phyloP scores from a whole-genome alignment of 2,797 vertebrate species.

The Cossypha heuglini region DNA sequence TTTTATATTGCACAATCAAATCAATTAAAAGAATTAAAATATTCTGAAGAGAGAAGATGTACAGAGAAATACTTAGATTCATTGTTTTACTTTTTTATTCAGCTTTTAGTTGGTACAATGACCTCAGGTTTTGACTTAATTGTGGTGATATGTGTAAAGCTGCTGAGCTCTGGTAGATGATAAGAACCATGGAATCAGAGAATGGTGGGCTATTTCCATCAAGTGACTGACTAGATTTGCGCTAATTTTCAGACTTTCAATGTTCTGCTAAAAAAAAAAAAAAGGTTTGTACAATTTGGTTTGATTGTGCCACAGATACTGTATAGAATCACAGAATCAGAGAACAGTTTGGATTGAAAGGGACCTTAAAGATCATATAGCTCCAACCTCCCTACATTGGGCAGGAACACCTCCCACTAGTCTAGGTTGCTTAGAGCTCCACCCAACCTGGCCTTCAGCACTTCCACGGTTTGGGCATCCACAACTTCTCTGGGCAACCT shows the following conservation, averaged over 20 bases:
- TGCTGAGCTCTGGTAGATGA: not conserved
- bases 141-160: not conserved
- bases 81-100: not conserved
- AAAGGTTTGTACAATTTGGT: not conserved
- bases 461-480: not conserved
- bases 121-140: not conserved
- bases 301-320: not conserved
- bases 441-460: not conserved
- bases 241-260: not conserved
- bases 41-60: not conserved
- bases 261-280: not conserved
- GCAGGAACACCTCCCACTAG: not conserved
- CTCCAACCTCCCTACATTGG: fast-evolving
- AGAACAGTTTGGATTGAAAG: not conserved
- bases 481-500: not conserved
- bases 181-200: not conserved
- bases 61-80: not conserved
- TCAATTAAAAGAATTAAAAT: not conserved
- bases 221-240: not conserved
- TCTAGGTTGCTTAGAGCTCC: not conserved
- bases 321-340: not conserved
- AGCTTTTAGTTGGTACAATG: not conserved
- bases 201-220: not conserved
- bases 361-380: not conserved
- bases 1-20: not conserved